Base-by-base conservation (phyloP, 2,113 vertebrate species). In the Muscicapa adusta region DNA sequence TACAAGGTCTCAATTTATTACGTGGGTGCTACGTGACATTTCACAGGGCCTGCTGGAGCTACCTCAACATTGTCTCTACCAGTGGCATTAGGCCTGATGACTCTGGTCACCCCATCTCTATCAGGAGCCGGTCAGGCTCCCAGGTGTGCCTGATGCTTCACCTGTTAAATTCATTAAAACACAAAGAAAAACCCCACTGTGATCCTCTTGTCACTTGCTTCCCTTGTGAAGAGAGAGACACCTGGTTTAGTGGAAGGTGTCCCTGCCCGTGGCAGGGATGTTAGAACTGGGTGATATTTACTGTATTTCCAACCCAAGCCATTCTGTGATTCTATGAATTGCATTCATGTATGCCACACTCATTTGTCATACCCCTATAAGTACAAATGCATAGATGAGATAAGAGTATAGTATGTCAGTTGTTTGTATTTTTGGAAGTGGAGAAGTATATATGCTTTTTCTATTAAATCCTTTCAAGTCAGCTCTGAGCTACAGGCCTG, bases 11-110 rank as follows among this genome's bases (percentile, higher is more conserved):
- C 14, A 25, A 14, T 45, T 56, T 71, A 60, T 58, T 60, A 63
- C 7, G 6, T 60, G 74, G 34, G 16, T 22, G 12, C 9, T 11
- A 5, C 0, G 0, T 47, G 42, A 13, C 33, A 3, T 11, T 8
- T 10, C 34, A 10, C 3, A 38, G 29, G 31, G 29, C 33, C 65
- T 70, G 34, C 60, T 20, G 33, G 42, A 61, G 34, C 40, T 60
- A 7, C 15, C 42, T 68, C 25, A 14, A 5, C 9, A 62, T 2
- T 18, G 18, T 47, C 66, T 73, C 53, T 26, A 7, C 42, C 63
- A 20, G 20, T 31, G 70, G 6, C 4, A 2, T 83, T 40, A 9
- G 66, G 25, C n/a, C n/a, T 61, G 19, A 14, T 54, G 36, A 29
- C 22, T 76, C 34, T n/a, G 43, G 18, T 50, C 42, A 36, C 36